Base-by-base conservation (phyloP, 2,113 vertebrate species). In the Picathartes gymnocephalus region DNA sequence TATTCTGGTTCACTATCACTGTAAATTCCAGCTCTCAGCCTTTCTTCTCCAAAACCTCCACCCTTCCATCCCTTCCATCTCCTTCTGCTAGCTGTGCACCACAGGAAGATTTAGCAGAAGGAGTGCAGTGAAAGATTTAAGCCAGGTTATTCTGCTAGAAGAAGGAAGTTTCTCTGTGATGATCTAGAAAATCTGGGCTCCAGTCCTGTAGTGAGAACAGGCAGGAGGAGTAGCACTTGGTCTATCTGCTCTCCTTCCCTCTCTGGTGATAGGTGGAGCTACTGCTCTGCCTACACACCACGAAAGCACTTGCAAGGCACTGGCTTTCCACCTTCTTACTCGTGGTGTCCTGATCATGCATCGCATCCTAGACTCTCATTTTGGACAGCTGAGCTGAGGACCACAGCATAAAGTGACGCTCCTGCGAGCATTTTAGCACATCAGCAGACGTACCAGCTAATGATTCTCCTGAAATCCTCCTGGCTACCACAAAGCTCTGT, bases 241-340 rank as follows among this genome's bases (percentile, higher is more conserved):
- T 48, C n/a, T 44, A 3, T 58, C 39, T 7, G 79, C 27, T 68
- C 22, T 86, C 74, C n/a, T 58, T 92, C n/a, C 21, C 51, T 85
- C 82, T 82, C 27, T 2, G 2, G 85, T 92, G 84, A 35, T 90
- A 96, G 95, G 93, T 94, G 94, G 78, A 94, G 94, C 95, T 94
- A 84, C 87, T 90, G 85, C 90, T 90, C 93, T 95, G 91, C 58
- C 47, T 76, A 77, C 51, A 74, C 69, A 20, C 37, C 72, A 74
- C 56, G 16, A 54, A 69, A 7, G 37, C 53, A 37, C 66, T 76
- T 69, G 47, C 57, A 84, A 37, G 51, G 68, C 64, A 10, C 47
- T 28, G 15, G 37, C 48, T 86, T 90, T 40, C 28, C 48, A 9
- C 19, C 31, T 61, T 25, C 23, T 39, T 60, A 3, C n/a, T 64